Evolutionary conservation across 1,140 invertebrate genomes (phyloP), one percentile per base, ranked within the genome.

Genomic region (Theocolax elegans): DNA sequence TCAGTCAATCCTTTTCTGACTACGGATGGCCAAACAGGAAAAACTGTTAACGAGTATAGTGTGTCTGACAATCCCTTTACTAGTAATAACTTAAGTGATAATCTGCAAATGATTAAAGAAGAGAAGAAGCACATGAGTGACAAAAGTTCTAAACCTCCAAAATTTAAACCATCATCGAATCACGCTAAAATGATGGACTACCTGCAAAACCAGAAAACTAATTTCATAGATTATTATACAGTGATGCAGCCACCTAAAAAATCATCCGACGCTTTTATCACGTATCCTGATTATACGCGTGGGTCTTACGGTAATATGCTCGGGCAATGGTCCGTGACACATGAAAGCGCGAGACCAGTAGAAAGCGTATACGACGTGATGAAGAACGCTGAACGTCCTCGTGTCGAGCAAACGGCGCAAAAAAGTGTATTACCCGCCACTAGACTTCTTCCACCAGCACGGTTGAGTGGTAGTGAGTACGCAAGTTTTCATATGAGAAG

Each of bases 361-460:
- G 44, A 65, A 64, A 49, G 60, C 42, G 58, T 35, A 1, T 62
- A 53, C 46, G 25, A 60, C 21, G 12, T 60, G 10, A 31, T 46
- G n/a, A 3, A 40, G 3, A 42, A 17, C 23, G 12, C 19, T 15
- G 15, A 66, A 15, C 58, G 35, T 53, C 46, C 48, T 42, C 25
- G 19, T 15, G 15, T 17, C 12, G 23, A 21, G 15, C 27, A 38
- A 15, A 10, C 19, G 9, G 6, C 3, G 13, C 59, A 63, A 65
- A 56, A 65, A 40, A 62, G 35, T 35, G 15, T 7, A 12, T 44
- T 46, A 12, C 68, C 71, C 8, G 25, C 70, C 9, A 75, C 67
- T 10, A 69, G 53, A 40, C 75, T 79, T 48, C 49, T 76, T 19
- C 73, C 78, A 49, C 74, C 76, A 10, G 58, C 74, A 7, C 72